A percentile compares a stretch with the other conserved stretches of the same genome.
These are phyloP conservation scores for Sakesphorus luctuosus DNA, from an alignment of 2,113 vertebrate species.

Conservation along the genomic window DNA sequence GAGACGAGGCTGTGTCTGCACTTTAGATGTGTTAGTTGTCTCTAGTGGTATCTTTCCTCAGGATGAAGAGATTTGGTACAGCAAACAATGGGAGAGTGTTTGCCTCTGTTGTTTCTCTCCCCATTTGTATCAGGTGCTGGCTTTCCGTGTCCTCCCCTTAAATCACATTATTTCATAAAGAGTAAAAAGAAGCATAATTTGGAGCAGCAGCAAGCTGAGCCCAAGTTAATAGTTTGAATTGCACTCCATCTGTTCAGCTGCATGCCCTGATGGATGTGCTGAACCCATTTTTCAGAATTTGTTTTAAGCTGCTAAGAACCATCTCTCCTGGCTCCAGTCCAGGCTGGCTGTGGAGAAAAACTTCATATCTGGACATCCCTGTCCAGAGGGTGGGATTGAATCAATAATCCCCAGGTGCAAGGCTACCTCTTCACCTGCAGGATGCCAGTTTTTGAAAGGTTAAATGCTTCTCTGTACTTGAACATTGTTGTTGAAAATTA, in stretches of 20 bases:
- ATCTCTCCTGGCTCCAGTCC: conserved; percentile 65
- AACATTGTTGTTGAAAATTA: background rate
- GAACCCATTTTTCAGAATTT: conserved; percentile 79
- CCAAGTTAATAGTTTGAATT: conserved; percentile 77
- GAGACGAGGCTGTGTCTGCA: background rate
- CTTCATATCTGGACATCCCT: conserved; percentile 37
- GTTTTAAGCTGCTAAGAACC: conserved; percentile 74
- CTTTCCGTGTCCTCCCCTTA: background rate
- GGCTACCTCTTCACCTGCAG: background rate
- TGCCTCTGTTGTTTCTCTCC: conserved; percentile 15
- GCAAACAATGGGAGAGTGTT: conserved; percentile 31
- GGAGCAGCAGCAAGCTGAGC: conserved; percentile 70
- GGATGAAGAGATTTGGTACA: background rate
- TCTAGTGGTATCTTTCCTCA: background rate
- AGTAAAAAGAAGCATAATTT: conserved; percentile 75
- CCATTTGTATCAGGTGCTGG: background rate
- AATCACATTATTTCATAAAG: conserved; percentile 71
- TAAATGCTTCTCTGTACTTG: background rate
- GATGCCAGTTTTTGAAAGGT: background rate
- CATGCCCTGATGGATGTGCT: conserved; percentile 71
- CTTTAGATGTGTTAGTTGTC: background rate
- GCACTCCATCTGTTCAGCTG: conserved; percentile 77
- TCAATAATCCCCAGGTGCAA: background rate
- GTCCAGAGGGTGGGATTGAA: background rate
- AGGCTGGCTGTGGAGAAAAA: conserved; percentile 53